Evolutionary conservation across 2,113 vertebrate genomes (phyloP), one percentile per base, ranked within the genome.

Genomic region (Protomyctophum bolini): DNA sequence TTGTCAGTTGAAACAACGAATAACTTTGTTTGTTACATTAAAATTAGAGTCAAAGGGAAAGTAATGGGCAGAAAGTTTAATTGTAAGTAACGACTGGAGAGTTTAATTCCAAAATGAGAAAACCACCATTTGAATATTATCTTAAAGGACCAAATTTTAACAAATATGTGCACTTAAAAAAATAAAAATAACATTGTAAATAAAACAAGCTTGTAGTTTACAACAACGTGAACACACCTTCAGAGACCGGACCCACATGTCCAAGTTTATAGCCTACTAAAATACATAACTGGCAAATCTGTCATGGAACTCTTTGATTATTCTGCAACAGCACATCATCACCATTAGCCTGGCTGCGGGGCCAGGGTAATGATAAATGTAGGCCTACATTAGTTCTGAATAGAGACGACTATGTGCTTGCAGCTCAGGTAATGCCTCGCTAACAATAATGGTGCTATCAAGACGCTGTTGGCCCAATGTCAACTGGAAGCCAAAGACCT

Each of bases 401-500:
- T 33, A 29, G 21, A 10, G 10, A 41, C 8, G 58, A 60, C n/a
- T 41, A 10, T 60, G 11, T 61, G 48, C 10, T 60, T 75, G 68
- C 33, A 74, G 11, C 29, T 51, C 72, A 81, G 76, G 46, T 66
- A 62, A 68, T 67, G 47, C 4, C 69, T 75, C 46, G 28, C 45
- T 65, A 73, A 78, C 51, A 75, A 62, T 86, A 83, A 84, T 76
- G 76, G 65, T 59, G 68, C 61, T 68, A 76, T 76, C 60, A 77
- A 58, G 61, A 60, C 73, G 50, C 78, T 62, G 54, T 77, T 86
- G 83, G 81, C 77, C 4, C 64, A 0, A 21, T 11, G 57, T 86
- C 84, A 87, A 76, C 79, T 85, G 83, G 77, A 85, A 81, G 55
- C 66, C 21, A 60, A 75, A 65, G 51, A 78, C 64, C 80, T 76